Conservation (phyloP, 2,888 invertebrate genomes). For the Eristalis arbustorum region DNA sequence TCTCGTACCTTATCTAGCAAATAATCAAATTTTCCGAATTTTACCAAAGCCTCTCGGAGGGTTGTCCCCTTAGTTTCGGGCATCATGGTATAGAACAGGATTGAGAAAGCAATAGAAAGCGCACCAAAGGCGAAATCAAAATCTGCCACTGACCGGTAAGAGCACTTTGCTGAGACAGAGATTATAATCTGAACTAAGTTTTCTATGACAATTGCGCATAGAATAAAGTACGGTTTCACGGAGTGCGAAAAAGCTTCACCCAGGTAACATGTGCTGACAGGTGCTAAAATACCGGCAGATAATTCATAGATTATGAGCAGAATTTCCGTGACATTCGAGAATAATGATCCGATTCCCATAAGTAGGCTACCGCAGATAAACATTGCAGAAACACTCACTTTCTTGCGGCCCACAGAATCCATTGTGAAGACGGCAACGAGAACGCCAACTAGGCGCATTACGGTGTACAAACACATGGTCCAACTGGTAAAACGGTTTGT, state of each 20-base stretch:
- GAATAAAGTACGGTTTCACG: constrained; percentile 73
- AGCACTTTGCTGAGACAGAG: neutral
- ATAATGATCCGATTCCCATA: constrained; percentile 71
- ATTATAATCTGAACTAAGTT: constrained; percentile 71
- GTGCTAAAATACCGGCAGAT: constrained; percentile 73
- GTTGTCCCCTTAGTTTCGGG: constrained; percentile 75
- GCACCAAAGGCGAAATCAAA: constrained; percentile 72
- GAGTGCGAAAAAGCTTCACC: constrained; percentile 75
- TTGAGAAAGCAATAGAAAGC: constrained; percentile 70
- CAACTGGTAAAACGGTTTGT: neutral
- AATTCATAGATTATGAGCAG: constrained; percentile 73
- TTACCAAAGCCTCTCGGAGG: constrained; percentile 72
- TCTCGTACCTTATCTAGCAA: neutral
- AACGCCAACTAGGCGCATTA: constrained; percentile 71
- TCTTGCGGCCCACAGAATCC: constrained; percentile 75
- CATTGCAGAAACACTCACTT: constrained; percentile 69
- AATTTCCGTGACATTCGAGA: constrained; percentile 45
- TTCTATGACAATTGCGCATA: constrained; percentile 73
- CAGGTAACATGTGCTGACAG: constrained; percentile 73
- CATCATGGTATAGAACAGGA: constrained; percentile 70
- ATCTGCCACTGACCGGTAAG: neutral
- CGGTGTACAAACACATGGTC: constrained; percentile 48
- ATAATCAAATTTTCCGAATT: constrained; percentile 60
- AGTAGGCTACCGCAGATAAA: constrained; percentile 69
- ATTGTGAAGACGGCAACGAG: constrained; percentile 55